A percentile compares a stretch with the other conserved stretches of the same genome.
phyloP scores from a whole-genome alignment of 2,797 vertebrate genomes.

The Oreortyx pictus region DNA sequence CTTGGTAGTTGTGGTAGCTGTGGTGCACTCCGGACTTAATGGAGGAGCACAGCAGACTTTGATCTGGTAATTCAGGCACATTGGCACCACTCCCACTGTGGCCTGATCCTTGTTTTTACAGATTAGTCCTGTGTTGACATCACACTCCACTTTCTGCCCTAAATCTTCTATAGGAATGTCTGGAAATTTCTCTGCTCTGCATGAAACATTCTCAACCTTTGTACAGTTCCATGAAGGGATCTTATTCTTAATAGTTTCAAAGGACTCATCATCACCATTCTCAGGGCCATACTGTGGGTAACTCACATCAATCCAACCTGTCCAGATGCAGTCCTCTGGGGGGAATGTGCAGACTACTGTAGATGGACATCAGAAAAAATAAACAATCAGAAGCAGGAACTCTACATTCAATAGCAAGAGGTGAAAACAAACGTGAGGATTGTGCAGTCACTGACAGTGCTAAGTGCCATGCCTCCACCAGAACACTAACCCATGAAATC shows the following conservation, averaged over 20 bases:
- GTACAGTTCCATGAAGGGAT: neutral
- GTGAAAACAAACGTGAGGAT: too few species aligned
- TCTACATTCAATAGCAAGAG: too few species aligned
- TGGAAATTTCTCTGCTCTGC: slow-evolving; percentile 49
- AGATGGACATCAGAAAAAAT: fast-evolving
- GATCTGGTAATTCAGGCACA: too few species aligned
- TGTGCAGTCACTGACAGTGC: too few species aligned
- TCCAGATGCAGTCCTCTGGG: neutral
- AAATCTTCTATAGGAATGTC: fast-evolving
- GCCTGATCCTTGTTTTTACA: too few species aligned
- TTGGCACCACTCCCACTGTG: too few species aligned
- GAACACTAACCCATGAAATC: too few species aligned
- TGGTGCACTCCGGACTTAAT: too few species aligned
- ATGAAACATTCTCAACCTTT: slow-evolving; percentile 33
- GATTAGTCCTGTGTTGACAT: too few species aligned
- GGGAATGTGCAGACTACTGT: neutral
- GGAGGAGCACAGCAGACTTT: too few species aligned
- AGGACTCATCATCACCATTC: slow-evolving; percentile 69
- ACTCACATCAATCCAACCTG: slow-evolving; percentile 40
- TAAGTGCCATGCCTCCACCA: too few species aligned
- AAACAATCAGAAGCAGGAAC: neutral
- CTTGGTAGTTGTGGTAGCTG: too few species aligned
- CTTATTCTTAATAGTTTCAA: slow-evolving; percentile 21
- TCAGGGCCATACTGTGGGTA: neutral
- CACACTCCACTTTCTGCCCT: slow-evolving; percentile 31